Conservation (phyloP, 2,113 vertebrate species). For the Neoarius graeffei region DNA sequence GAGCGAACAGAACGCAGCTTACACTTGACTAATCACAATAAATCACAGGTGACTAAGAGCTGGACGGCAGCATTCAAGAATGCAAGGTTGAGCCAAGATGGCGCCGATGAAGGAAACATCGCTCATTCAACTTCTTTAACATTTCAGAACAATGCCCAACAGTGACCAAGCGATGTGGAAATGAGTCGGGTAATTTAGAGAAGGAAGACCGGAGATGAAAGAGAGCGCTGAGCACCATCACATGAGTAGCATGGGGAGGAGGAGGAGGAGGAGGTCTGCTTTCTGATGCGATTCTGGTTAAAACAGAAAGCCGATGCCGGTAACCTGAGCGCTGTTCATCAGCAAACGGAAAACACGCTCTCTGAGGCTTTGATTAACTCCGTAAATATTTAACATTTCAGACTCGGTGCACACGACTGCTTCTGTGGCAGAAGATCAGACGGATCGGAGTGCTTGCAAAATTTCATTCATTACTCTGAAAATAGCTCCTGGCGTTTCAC, state of each 20-base stretch:
- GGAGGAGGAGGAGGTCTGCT: slow-evolving; percentile 7
- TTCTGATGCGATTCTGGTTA: slow-evolving; percentile 22
- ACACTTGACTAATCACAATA: slow-evolving; percentile 46
- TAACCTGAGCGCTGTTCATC: slow-evolving; percentile 57
- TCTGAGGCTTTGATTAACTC: slow-evolving; percentile 60
- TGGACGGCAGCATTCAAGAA: slow-evolving; percentile 57
- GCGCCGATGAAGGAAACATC: background rate
- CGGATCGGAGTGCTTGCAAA: slow-evolving; percentile 23
- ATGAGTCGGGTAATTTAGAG: slow-evolving; percentile 7
- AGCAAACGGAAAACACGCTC: slow-evolving; percentile 57
- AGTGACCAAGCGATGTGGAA: background rate
- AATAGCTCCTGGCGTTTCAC: background rate
- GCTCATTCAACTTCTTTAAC: background rate
- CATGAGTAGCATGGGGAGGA: background rate
- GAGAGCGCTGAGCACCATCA: background rate
- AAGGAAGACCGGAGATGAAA: background rate
- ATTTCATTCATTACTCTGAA: slow-evolving; percentile 52
- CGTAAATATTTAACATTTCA: slow-evolving; percentile 69
- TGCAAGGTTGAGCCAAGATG: slow-evolving; percentile 36
- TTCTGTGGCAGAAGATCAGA: slow-evolving; percentile 45
- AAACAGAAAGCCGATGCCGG: slow-evolving; percentile 55
- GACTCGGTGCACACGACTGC: slow-evolving; percentile 46
- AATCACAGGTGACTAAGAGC: slow-evolving; percentile 58
- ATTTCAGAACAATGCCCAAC: background rate
- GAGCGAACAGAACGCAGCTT: background rate